phyloP scores from a whole-genome alignment of 1,140 invertebrate species.

The Leptinotarsa defecta region DNA sequence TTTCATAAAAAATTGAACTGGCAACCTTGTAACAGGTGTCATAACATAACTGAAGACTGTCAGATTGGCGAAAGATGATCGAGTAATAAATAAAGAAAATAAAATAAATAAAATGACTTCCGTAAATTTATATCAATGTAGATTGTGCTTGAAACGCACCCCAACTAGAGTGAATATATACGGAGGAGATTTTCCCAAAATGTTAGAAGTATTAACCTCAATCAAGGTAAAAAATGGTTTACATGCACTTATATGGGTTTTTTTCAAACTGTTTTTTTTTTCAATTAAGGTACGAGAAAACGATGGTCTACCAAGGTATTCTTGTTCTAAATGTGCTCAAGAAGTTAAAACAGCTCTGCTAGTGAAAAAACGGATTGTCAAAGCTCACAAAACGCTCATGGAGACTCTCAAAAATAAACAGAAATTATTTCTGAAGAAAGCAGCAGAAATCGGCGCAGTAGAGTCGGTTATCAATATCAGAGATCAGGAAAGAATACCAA shows the following conservation, averaged over 20 bases:
- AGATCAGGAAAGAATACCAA: background rate
- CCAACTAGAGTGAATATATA: constrained; percentile 38
- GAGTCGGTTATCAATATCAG: background rate
- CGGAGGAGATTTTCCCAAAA: constrained; percentile 39
- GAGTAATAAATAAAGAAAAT: no score
- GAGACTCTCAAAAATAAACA: constrained; percentile 11
- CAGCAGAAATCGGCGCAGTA: constrained; percentile 5
- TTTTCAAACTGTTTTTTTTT: background rate
- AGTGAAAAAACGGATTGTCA: constrained; percentile 37
- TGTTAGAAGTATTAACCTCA: constrained; percentile 41
- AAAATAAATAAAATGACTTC: constrained; percentile 6
- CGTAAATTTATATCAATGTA: constrained; percentile 27
- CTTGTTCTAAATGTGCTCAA: constrained; percentile 39
- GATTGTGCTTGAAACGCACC: constrained; percentile 37
- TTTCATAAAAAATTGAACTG: no score
- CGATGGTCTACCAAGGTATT: constrained; percentile 36
- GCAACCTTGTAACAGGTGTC: background rate
- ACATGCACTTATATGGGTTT: background rate
- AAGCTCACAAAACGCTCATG: constrained; percentile 31
- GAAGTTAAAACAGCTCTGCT: constrained; percentile 39
- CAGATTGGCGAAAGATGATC: background rate
- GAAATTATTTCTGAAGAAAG: background rate
- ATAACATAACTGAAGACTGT: background rate
- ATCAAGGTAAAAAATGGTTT: constrained; percentile 34
- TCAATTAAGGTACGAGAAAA: constrained; percentile 32